Evolutionary conservation across 2,113 vertebrate genomes (phyloP), one percentile per base, ranked within the genome.

Genomic region (Phalacrocorax aristotelis): DNA sequence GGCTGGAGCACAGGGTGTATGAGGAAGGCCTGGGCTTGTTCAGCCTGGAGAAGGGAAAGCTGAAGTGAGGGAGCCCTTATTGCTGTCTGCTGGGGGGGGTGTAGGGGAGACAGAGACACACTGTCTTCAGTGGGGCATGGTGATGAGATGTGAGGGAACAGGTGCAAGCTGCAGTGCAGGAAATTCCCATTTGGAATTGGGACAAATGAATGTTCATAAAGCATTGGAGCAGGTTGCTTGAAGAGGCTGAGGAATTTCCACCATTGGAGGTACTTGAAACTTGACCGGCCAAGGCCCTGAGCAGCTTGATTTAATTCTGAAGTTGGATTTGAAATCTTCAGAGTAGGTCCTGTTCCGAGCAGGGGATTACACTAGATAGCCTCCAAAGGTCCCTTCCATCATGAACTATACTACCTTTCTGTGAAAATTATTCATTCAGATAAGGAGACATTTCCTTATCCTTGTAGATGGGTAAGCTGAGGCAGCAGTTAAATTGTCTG

Each of bases 61-160:
- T 82, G 83, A 19, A 1, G 1, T n/a, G 2, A 51, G 12, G 13
- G n/a, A 86, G n/a, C 10, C 7, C 17, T 13, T 30, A 2, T 7
- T 66, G 48, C 36, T 46, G 13, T 3, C 15, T 62, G 1, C 11
- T 32, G 15, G n/a, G n/a, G 17, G n/a, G 1, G 13, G 8, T 8
- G 9, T 4, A 12, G 30, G 15, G 49, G 11, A 74, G 20, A 20
- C 21, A 34, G 20, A 86, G 25, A 2, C 18, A 34, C 19, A 8
- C 9, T 12, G 3, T 75, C 19, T 62, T 58, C 19, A 30, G 34
- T 60, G 34, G 5, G 10, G 5, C 38, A 38, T 5, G 2, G 54
- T 55, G 52, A 27, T 9, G 18, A 8, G 22, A 29, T 65, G 40
- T 82, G 42, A 80, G 18, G 27, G 20, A 93, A 60, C 0, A 1